These are phyloP conservation scores for Silurus glanis DNA, from an alignment of 2,113 vertebrate genomes.

Conservation along the genomic window DNA sequence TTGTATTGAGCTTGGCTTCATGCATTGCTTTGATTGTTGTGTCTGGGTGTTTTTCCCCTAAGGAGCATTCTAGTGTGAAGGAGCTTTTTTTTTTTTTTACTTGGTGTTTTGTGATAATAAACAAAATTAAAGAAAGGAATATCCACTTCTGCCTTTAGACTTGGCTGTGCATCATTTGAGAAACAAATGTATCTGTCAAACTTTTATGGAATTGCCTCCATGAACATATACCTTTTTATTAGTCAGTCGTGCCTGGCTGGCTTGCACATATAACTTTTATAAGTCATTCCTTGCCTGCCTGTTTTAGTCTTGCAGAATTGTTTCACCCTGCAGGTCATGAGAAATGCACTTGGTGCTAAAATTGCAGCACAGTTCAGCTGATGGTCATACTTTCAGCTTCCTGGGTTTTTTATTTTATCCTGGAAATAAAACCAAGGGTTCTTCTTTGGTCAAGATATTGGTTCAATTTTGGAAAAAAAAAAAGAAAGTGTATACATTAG, in stretches of 20 bases:
- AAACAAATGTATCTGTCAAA: conserved; percentile 52
- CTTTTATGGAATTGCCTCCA: conserved; percentile 52
- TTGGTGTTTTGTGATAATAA: not conserved
- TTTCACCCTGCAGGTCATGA: conserved; percentile 50
- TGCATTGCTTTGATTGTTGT: conserved; percentile 31
- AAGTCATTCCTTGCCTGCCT: conserved; percentile 47
- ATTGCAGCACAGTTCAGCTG: conserved; percentile 33
- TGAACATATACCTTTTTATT: conserved; percentile 50
- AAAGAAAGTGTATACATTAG: not conserved
- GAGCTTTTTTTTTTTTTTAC: not conserved
- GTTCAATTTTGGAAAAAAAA: not conserved
- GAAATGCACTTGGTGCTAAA: conserved; percentile 52
- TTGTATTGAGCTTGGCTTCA: conserved; percentile 22
- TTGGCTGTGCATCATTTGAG: conserved; percentile 21
- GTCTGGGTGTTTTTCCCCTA: not conserved
- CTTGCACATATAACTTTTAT: conserved; percentile 51
- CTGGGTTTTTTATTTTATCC: not conserved
- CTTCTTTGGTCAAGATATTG: not conserved
- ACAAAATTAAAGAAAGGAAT: conserved; percentile 5
- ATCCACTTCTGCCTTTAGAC: not conserved
- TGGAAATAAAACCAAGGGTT: conserved; percentile 21
- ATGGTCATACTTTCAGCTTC: conserved; percentile 29
- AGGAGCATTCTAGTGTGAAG: not conserved
- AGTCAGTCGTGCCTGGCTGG: conserved; percentile 46
- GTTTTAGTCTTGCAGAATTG: conserved; percentile 48